These are phyloP conservation scores for Sminthopsis crassicaudata DNA, from an alignment of 2,113 vertebrate species.

Conservation along the genomic window DNA sequence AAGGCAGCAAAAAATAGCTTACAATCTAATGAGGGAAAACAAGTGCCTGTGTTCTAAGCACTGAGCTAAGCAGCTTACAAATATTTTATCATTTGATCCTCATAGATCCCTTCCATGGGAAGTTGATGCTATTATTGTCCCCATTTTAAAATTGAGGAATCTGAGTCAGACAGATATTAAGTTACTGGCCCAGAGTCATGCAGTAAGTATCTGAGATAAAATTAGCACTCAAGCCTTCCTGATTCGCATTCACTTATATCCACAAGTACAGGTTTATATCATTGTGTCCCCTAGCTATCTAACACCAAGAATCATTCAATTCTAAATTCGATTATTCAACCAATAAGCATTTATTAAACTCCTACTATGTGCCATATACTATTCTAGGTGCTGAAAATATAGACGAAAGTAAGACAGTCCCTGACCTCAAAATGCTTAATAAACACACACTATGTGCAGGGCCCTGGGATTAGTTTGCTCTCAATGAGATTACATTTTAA, in stretches of 20 bases:
- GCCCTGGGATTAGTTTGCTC: not conserved
- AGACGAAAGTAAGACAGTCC: not conserved
- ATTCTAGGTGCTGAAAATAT: not conserved
- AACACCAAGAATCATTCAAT: not conserved
- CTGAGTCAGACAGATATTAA: not conserved
- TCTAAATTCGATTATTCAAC: not conserved
- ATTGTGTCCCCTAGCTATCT: not conserved
- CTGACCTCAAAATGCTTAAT: not conserved
- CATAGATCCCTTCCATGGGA: not conserved
- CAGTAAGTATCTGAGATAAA: not conserved
- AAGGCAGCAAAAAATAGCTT: not conserved
- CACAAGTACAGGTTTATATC: not conserved
- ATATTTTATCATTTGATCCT: not conserved
- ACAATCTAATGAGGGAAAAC: not conserved
- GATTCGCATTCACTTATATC: not conserved
- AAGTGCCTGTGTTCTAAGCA: not conserved
- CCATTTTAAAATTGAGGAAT: not conserved
- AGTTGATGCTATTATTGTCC: too few species aligned
- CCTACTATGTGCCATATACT: not conserved
- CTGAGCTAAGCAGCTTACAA: not conserved
- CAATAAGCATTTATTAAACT: not conserved
- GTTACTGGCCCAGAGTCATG: not conserved
- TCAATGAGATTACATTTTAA: not conserved
- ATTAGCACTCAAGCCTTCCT: not conserved
- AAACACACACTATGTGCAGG: not conserved